Evolutionary conservation across 2,888 invertebrate genomes (phyloP).

Genomic region (Philereme transversata): DNA sequence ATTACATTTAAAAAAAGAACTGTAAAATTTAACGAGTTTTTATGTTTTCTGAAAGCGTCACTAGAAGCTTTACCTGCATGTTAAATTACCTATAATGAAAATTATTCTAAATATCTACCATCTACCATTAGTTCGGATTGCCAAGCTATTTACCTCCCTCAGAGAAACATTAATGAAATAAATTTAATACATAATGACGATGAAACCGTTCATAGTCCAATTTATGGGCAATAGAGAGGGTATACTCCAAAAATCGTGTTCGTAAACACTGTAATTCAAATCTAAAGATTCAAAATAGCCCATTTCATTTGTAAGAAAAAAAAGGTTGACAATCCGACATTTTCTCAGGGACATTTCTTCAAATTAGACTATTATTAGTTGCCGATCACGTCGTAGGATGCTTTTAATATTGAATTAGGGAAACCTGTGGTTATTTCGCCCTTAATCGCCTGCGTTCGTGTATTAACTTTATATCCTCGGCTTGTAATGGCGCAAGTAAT

Average conservation of each 20-base stretch:
- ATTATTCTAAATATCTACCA: not conserved
- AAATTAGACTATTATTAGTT: slow-evolving; percentile 83
- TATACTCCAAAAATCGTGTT: slow-evolving; percentile 55
- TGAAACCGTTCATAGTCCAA: slow-evolving; percentile 50
- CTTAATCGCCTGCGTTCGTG: slow-evolving; percentile 78
- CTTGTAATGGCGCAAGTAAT: slow-evolving; percentile 81
- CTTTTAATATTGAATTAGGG: slow-evolving; percentile 84
- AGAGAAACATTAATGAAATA: slow-evolving; percentile 36
- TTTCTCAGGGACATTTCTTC: slow-evolving; percentile 83
- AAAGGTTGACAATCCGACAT: slow-evolving; percentile 80
- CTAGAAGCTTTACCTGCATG: no score
- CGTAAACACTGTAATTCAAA: slow-evolving; percentile 63
- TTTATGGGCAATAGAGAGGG: slow-evolving; percentile 51
- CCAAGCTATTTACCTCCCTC: slow-evolving; percentile 10
- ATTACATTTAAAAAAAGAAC: no score
- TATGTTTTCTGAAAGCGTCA: no score
- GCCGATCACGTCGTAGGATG: slow-evolving; percentile 81
- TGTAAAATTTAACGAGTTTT: no score
- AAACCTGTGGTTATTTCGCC: slow-evolving; percentile 79
- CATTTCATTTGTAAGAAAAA: slow-evolving; percentile 69
- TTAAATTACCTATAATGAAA: no score
- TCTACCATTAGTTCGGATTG: no score
- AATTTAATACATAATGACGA: slow-evolving; percentile 44
- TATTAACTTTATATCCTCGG: slow-evolving; percentile 81
- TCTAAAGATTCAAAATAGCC: slow-evolving; percentile 59